These are phyloP conservation scores for Oryzias javanicus DNA, from an alignment of 2,113 vertebrate species.

Conservation along the genomic window DNA sequence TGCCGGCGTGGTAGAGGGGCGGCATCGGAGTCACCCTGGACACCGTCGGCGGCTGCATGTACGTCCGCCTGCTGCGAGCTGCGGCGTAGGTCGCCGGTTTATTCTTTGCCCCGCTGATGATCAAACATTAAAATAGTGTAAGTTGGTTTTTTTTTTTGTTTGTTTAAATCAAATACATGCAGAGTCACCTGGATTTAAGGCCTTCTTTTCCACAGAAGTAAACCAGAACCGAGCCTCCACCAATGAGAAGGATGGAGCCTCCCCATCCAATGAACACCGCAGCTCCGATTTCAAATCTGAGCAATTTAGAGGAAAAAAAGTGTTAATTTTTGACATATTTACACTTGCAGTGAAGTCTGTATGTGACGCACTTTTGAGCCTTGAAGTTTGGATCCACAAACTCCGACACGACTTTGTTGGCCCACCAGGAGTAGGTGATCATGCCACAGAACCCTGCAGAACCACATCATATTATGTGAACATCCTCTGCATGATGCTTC, in stretches of 20 bases:
- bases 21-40: conserved; percentile 54
- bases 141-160: neutral
- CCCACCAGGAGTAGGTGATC: conserved; percentile 91
- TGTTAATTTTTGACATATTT: neutral
- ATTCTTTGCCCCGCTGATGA: conserved; percentile 36
- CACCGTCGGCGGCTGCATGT: conserved; percentile 42
- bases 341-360: neutral
- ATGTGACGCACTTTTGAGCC: conserved; percentile 86
- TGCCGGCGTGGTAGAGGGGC: conserved; percentile 51
- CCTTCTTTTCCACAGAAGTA: conserved; percentile 77
- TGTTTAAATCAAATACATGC: neutral
- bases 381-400: conserved; percentile 86
- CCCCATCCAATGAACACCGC: conserved; percentile 95
- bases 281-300: conserved; percentile 88
- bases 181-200: conserved; percentile 53
- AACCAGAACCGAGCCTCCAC: conserved; percentile 83
- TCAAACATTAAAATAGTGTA: neutral
- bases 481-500: neutral
- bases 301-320: neutral
- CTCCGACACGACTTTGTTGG: conserved; percentile 84
- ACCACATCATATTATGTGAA: neutral
- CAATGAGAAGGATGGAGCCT: conserved; percentile 87
- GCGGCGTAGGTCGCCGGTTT: conserved; percentile 40
- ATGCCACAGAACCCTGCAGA: conserved; percentile 86
- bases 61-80: conserved; percentile 52